Percentiles rank a stretch among this genome's conserved stretches.
Evolutionary conservation across 1,140 invertebrate species (phyloP).

Genomic region (Anoplophora glabripennis): DNA sequence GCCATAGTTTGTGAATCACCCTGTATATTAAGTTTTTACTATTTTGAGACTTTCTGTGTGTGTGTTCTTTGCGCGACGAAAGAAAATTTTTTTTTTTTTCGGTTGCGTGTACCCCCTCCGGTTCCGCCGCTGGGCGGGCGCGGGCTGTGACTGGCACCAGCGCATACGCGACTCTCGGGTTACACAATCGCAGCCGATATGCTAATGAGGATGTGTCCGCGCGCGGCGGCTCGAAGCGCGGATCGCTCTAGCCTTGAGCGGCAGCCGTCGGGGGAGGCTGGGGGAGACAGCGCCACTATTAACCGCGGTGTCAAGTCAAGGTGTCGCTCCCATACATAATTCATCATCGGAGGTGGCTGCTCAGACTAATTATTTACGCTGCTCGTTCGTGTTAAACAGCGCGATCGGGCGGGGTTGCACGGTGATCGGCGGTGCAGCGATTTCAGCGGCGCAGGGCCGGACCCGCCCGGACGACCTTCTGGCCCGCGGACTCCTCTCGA

Average conservation of each 20-base stretch:
- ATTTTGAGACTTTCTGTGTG: too few relatives aligned
- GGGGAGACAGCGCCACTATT: conserved; percentile 22
- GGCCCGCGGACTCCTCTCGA: too few relatives aligned
- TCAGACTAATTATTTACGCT: conserved; percentile 34
- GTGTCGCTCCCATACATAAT: conserved; percentile 39
- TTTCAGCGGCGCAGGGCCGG: too few relatives aligned
- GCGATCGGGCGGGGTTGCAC: conserved; percentile 11
- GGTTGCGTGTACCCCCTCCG: background rate
- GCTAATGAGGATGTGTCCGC: conserved; percentile 33
- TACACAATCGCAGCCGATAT: conserved; percentile 25
- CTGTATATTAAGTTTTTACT: too few relatives aligned
- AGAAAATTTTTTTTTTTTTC: too few relatives aligned
- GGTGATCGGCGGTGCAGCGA: too few relatives aligned
- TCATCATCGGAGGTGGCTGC: conserved; percentile 32
- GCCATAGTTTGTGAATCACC: too few relatives aligned
- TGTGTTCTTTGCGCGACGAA: too few relatives aligned
- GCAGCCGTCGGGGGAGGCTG: conserved; percentile 11
- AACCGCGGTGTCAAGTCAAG: conserved; percentile 39
- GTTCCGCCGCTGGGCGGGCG: background rate
- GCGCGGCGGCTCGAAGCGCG: conserved; percentile 16
- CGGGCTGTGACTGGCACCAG: conserved; percentile 18
- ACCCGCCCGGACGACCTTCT: too few relatives aligned
- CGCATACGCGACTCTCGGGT: background rate
- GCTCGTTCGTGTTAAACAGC: conserved; percentile 28
- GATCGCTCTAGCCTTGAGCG: conserved; percentile 31